These are phyloP conservation scores for Stomatorhinus ivindoensis DNA, from an alignment of 2,113 vertebrate genomes.

Conservation along the genomic window DNA sequence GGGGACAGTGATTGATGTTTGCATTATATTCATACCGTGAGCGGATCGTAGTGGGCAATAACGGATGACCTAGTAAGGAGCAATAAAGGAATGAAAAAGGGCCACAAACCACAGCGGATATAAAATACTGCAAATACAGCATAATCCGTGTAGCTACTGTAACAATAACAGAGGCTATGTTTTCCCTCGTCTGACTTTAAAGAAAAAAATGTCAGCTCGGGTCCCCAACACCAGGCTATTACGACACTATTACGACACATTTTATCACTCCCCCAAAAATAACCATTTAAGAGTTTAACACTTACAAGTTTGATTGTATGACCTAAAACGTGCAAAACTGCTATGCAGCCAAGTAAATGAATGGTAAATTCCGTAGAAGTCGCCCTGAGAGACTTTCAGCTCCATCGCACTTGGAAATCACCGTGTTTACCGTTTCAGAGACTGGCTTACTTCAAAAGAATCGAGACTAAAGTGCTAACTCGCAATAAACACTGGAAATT, in stretches of 20 bases:
- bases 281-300: slow-evolving; percentile 11
- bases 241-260: not conserved
- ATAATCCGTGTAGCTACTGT: not conserved
- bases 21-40: slow-evolving; percentile 28
- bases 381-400: not conserved
- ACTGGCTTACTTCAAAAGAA: not conserved
- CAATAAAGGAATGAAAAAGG: slow-evolving; percentile 18
- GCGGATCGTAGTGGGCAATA: slow-evolving; percentile 14
- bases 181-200: not conserved
- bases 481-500: slow-evolving; percentile 11
- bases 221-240: not conserved
- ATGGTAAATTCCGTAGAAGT: not conserved
- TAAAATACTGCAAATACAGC: slow-evolving; percentile 11
- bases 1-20: slow-evolving; percentile 27
- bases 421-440: not conserved
- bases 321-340: not conserved
- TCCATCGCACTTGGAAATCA: not conserved
- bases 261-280: not conserved
- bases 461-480: not conserved
- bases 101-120: slow-evolving; percentile 7
- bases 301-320: not conserved
- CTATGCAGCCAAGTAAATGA: not conserved
- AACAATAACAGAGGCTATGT: not conserved
- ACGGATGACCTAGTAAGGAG: slow-evolving; percentile 14
- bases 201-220: not conserved